Percentiles rank a stretch among this genome's conserved stretches.
Evolutionary conservation across 2,113 vertebrate genomes (phyloP).

Genomic region (Caracal caracal): DNA sequence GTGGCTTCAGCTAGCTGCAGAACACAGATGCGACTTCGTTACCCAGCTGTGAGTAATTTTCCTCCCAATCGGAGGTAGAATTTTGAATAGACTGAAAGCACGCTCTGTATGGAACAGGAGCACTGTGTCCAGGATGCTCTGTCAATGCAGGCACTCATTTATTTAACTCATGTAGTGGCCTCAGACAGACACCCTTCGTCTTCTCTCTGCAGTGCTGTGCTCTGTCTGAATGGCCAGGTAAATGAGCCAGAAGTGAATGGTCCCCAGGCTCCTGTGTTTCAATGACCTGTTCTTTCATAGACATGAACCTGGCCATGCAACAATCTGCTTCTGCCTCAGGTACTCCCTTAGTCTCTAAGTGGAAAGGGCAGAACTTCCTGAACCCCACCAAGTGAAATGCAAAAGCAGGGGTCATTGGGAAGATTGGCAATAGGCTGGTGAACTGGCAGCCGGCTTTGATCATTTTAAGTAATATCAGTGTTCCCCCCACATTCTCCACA

Average conservation of each 20-base stretch:
- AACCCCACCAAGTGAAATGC: neutral
- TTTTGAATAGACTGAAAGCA: constrained; percentile 27
- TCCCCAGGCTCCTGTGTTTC: neutral
- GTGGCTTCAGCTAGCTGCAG: constrained; percentile 53
- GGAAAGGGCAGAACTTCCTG: neutral
- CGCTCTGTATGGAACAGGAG: neutral
- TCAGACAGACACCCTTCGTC: neutral
- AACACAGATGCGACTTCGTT: constrained; percentile 55
- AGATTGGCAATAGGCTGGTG: neutral
- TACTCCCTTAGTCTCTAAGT: neutral
- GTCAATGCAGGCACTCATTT: neutral
- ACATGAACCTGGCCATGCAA: neutral
- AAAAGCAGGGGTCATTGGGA: neutral
- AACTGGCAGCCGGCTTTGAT: neutral
- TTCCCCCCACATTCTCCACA: neutral
- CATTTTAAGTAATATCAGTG: neutral
- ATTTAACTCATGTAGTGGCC: neutral
- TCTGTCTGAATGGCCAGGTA: neutral
- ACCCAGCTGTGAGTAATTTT: constrained; percentile 70
- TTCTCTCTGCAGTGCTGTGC: neutral
- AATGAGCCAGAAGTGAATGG: neutral
- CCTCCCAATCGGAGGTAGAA: constrained; percentile 5
- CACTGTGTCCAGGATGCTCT: neutral
- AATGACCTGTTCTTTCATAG: neutral
- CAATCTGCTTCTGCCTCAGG: neutral